Base-by-base conservation (phyloP, 2,113 vertebrate species). In the Antechinus flavipes region DNA sequence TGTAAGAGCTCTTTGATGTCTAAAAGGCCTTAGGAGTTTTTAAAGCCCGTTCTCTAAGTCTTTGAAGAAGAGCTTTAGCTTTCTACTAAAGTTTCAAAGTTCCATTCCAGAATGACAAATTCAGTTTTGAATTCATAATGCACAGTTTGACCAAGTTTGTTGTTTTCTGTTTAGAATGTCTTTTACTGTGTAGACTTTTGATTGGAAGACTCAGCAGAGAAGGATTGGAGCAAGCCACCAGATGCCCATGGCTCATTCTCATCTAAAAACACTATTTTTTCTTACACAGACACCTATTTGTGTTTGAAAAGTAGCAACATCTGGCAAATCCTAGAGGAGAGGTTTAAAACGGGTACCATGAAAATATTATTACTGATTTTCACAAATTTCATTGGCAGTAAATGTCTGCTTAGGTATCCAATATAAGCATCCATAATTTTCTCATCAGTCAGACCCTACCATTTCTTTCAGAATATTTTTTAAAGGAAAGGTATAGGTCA, bases 331-430 rank as follows among this genome's bases (percentile, higher is more conserved):
- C 92, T 92, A 58, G 90, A 55, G 35, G 58, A 58, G 90, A 92
- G 50, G 91, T 93, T 96, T 93, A 95, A 97, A 96, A 96, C 95
- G 94, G 94, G 96, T 97, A 95, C 93, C 68, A 58, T 93, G 93
- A 94, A 97, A 98, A 96, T 94, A 96, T 91, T 95, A 91, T 96
- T 95, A 94, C 58, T 97, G 96, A 97, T 94, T 92, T 96, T 95
- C 94, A 90, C 93, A 94, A 97, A 92, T 94, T 91, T 90, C 8
- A 90, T 96, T 96, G 97, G 96, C 98, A 91, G 91, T 42, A 58
- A 49, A 50, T 53, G 14, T 56, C 89, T 42, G 42, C 91, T 55
- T 46, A 91, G 91, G 90, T 76, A 46, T 97, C 96, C 97, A 96
- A 93, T 90, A 89, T 95, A 96, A 97, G 97, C 96, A 93, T 35